These are phyloP conservation scores for Drosophila melanocephala DNA, from an alignment of 2,888 invertebrate species.

Conservation along the genomic window DNA sequence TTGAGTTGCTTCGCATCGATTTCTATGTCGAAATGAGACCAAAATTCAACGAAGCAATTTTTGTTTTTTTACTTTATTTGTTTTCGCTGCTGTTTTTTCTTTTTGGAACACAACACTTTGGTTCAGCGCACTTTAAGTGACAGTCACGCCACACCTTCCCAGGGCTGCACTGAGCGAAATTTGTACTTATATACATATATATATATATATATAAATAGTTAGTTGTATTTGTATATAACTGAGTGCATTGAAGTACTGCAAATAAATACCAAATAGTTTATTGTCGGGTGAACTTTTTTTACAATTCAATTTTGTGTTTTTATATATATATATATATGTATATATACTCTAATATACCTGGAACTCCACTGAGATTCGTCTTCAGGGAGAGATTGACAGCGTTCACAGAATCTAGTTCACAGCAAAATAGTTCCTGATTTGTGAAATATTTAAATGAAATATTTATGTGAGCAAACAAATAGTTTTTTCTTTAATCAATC, in stretches of 20 bases:
- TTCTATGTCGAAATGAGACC: slow-evolving; percentile 19
- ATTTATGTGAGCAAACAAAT: too few relatives aligned
- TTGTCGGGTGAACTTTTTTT: too few relatives aligned
- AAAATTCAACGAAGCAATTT: slow-evolving; percentile 36
- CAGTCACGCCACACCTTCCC: slow-evolving; percentile 45
- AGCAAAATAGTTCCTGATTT: neutral
- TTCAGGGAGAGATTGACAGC: neutral
- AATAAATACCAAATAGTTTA: neutral
- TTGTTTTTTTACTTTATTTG: slow-evolving; percentile 21
- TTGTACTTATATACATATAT: neutral
- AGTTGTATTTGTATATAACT: neutral
- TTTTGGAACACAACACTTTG: slow-evolving; percentile 66
- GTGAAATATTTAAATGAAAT: too few relatives aligned
- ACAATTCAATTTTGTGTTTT: too few relatives aligned
- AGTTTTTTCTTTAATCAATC: neutral
- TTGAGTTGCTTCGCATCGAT: slow-evolving; percentile 43
- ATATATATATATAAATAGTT: too few relatives aligned
- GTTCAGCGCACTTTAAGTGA: slow-evolving; percentile 71
- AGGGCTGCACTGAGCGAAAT: neutral
- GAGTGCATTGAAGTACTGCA: neutral
- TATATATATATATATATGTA: too few relatives aligned
- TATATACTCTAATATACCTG: neutral
- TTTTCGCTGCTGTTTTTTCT: neutral
- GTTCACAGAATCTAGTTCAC: neutral
- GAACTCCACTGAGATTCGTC: neutral